Conservation (phyloP, 2,888 invertebrate species). For the Amiota minor region DNA sequence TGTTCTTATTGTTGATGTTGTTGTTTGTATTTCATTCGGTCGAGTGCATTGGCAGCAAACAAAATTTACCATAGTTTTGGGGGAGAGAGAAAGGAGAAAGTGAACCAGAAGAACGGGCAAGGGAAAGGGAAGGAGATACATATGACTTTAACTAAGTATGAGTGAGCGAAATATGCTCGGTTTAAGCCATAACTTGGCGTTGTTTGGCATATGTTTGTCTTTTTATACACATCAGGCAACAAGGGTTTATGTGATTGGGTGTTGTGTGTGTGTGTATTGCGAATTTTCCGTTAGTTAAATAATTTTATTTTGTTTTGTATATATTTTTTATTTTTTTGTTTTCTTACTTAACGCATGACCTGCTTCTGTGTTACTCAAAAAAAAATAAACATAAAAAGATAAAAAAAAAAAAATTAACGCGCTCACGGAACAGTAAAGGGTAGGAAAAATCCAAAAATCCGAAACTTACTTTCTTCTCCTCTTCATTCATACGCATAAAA, state of each 20-base stretch:
- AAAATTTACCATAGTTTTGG: background rate
- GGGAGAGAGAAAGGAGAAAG: conserved; percentile 17
- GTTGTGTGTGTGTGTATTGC: background rate
- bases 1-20: conserved; percentile 1
- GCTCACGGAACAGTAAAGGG: background rate
- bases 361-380: conserved; percentile 22
- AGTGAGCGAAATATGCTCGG: conserved; percentile 19
- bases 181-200: background rate
- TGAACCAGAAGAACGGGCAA: background rate
- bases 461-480: background rate
- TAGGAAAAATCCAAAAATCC: background rate
- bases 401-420: background rate
- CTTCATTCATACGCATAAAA: background rate
- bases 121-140: too few species aligned
- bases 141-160: background rate
- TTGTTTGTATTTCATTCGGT: background rate
- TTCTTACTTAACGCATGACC: conserved; percentile 29
- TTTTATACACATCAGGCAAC: background rate
- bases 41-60: conserved; percentile 17
- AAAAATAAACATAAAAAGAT: background rate
- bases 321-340: conserved; percentile 9
- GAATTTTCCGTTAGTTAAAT: conserved; percentile 34
- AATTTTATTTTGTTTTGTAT: conserved; percentile 35
- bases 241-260: too few species aligned
- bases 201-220: conserved; percentile 18